Conservation (phyloP, 2,888 invertebrate species). For the Melitaea athalia region DNA sequence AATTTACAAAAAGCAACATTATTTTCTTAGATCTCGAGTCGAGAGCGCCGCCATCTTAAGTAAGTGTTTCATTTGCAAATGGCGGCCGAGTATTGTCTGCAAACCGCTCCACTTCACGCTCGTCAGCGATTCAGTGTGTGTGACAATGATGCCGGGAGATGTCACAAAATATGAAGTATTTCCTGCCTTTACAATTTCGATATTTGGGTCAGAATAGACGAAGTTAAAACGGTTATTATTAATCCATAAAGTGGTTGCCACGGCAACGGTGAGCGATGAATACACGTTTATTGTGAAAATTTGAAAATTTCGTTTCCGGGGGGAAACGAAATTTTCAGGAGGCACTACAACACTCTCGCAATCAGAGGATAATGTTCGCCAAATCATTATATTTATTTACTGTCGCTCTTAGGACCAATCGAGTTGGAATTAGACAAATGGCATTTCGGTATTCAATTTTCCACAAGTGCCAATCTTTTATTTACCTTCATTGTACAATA, state of each 20-base stretch:
- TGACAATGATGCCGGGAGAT: slow-evolving; percentile 18
- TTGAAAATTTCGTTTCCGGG: no score
- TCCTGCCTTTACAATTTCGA: slow-evolving; percentile 5
- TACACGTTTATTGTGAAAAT: slow-evolving; percentile 1
- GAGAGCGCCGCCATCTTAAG: slow-evolving; percentile 32
- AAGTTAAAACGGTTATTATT: background rate
- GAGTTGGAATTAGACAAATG: background rate
- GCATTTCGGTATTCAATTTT: slow-evolving; percentile 1
- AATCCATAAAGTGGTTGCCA: background rate
- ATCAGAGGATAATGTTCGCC: background rate
- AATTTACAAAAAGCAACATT: slow-evolving; percentile 27
- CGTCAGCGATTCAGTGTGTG: slow-evolving; percentile 26
- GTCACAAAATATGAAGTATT: slow-evolving; percentile 20
- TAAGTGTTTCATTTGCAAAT: slow-evolving; percentile 43
- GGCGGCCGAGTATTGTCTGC: slow-evolving; percentile 41
- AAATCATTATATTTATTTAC: background rate
- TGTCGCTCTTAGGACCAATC: slow-evolving; percentile 1
- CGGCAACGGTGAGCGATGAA: background rate
- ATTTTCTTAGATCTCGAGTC: slow-evolving; percentile 26
- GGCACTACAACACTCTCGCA: slow-evolving; percentile 1
- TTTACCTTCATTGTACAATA: slow-evolving; percentile 4
- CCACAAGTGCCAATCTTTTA: slow-evolving; percentile 3
- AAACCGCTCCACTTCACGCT: slow-evolving; percentile 39
- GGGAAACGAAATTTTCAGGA: background rate
- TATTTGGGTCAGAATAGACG: slow-evolving; percentile 5